A percentile compares a stretch with the other conserved stretches of the same genome.
phyloP scores from a whole-genome alignment of 30 jellyfish, hydroid and myxozoan species.

The Hydractinia symbiolongicarpus region DNA sequence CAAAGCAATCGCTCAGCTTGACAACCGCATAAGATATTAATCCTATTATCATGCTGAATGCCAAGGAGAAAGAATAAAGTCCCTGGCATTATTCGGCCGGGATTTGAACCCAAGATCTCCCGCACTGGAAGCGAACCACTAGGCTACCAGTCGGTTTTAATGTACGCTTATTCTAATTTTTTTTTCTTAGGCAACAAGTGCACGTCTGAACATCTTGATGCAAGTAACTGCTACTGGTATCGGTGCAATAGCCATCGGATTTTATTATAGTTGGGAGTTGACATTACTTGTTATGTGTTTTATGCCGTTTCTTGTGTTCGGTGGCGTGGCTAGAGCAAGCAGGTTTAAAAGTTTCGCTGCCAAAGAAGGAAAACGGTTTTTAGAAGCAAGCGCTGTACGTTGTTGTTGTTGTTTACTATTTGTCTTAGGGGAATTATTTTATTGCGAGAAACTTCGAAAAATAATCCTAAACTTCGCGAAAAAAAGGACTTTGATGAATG shows the following conservation, averaged over 20 bases:
- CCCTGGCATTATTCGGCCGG: too few species aligned
- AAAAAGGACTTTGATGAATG: not conserved
- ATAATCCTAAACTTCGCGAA: not conserved
- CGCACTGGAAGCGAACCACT: too few species aligned
- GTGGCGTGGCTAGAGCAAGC: constrained; percentile 73
- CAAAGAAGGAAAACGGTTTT: constrained; percentile 53
- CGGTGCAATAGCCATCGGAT: constrained; percentile 56
- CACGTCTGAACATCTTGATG: constrained; percentile 52
- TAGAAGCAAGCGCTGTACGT: constrained; percentile 66
- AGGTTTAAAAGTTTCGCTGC: constrained; percentile 78
- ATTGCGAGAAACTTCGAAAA: not conserved
- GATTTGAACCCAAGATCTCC: too few species aligned
- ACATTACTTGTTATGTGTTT: constrained; percentile 60
- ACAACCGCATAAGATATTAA: too few species aligned
- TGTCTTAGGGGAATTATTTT: not conserved
- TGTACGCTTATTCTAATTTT: too few species aligned
- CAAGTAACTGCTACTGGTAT: constrained; percentile 77
- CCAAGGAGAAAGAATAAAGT: too few species aligned
- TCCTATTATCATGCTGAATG: too few species aligned
- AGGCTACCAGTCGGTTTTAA: too few species aligned
- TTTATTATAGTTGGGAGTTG: constrained; percentile 54
- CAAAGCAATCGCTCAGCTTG: too few species aligned
- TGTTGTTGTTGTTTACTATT: not conserved
- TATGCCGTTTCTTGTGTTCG: constrained; percentile 57
- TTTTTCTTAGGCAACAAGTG: constrained; percentile 68